Evolutionary conservation across 1,140 invertebrate species (phyloP).

Genomic region (Caenorhabditis tropicalis): DNA sequence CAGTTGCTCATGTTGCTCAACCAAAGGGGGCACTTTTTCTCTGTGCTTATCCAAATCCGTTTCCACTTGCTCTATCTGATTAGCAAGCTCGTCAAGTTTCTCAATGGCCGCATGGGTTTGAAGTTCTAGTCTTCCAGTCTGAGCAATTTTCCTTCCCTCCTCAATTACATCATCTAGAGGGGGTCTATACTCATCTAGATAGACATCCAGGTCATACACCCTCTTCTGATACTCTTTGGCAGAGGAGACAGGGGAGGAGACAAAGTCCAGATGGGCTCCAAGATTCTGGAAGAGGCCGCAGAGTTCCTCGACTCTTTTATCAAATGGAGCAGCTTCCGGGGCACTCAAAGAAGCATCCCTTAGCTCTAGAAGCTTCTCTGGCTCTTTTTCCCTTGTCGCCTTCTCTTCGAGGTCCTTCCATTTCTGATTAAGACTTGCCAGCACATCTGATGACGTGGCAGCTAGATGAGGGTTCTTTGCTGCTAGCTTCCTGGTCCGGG

Average conservation of each 20-base stretch:
- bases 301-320: constrained; percentile 55
- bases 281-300: constrained; percentile 54
- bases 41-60: constrained; percentile 53
- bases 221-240: constrained; percentile 59
- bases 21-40: constrained; percentile 32
- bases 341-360: neutral
- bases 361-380: neutral
- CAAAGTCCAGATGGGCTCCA: constrained; percentile 58
- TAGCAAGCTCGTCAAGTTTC: constrained; percentile 59
- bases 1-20: constrained; percentile 29
- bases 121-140: constrained; percentile 64
- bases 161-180: constrained; percentile 61
- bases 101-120: constrained; percentile 61
- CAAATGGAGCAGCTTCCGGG: neutral
- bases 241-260: constrained; percentile 51
- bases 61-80: constrained; percentile 48
- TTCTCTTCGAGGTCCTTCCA: constrained; percentile 55
- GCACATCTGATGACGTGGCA: constrained; percentile 8
- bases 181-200: constrained; percentile 49
- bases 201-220: constrained; percentile 57
- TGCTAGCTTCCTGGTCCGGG: constrained; percentile 21
- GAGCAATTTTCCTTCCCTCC: constrained; percentile 61
- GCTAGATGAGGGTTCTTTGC: constrained; percentile 48
- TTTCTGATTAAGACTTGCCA: neutral
- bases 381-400: neutral